Base-by-base conservation (phyloP, 2,888 invertebrate species). In the Desoria tigrina region DNA sequence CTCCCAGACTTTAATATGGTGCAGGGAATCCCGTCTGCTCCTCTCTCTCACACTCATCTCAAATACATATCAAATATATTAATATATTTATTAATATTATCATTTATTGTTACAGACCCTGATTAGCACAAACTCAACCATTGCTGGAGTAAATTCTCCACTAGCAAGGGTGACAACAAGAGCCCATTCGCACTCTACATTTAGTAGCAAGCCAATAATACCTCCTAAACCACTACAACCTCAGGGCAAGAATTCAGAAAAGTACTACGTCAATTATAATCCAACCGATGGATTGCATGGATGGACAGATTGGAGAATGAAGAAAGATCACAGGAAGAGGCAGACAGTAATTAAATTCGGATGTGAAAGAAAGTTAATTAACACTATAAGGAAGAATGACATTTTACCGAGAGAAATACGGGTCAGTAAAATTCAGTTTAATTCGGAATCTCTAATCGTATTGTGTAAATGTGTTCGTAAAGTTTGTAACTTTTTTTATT, bases 291-390 rank as follows among this genome's bases (percentile, higher is more conserved):
- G 64, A 23, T 39, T 69, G 55, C 58, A 64, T 23, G 54, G 89
- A 83, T 94, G 89, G 86, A 86, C 89, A 0, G 89, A 92, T 79
- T 88, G 88, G 84, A 84, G 86, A 78, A 95, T 94, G 91, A 84
- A 88, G 54, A 85, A 90, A 70, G 97, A 98, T 80, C 89, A 90
- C 0, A 92, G 92, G 78, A 84, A 91, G 37, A 85, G 96, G 61
- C 86, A 87, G 77, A 83, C 87, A 78, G 87, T 89, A 0, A 86
- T 86, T 42, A 87, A 93, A 78, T 84, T 88, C 79, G 91, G 88
- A 50, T 84, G 88, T 1, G 87, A 89, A 66, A 85, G 96, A 71
- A 82, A 92, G 63, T 86, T 95, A 64, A 83, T 93, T 0, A 90
- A 94, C 80, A 87, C 91, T 0, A 78, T 98, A 64, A 86, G 92